Conservation (phyloP, 2,888 invertebrate species). For the Cantharis flavilabris region DNA sequence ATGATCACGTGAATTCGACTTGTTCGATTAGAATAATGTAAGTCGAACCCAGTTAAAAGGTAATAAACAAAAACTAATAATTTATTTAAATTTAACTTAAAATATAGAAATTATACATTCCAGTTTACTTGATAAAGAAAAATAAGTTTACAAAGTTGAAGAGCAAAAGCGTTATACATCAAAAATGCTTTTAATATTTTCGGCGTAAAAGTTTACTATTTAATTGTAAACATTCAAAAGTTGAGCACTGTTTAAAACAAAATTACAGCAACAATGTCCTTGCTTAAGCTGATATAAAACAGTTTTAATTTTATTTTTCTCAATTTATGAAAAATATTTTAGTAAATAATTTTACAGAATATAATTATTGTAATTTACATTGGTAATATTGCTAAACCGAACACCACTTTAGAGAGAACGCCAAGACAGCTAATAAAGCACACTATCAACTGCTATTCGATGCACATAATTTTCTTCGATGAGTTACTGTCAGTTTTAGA, state of each 20-base stretch:
- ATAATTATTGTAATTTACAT: neutral
- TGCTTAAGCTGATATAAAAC: neutral
- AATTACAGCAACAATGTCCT: neutral
- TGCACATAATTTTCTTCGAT: neutral
- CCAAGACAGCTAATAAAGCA: neutral
- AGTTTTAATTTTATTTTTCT: neutral
- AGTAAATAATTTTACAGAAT: neutral
- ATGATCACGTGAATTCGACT: no score
- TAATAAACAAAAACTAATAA: neutral
- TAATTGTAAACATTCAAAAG: neutral
- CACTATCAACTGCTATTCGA: neutral
- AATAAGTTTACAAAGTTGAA: neutral
- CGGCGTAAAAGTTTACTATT: neutral
- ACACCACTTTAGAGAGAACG: neutral
- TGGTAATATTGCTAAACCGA: neutral
- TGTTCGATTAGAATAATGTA: no score
- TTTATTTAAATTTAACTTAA: neutral
- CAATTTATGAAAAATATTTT: neutral
- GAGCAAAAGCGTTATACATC: neutral
- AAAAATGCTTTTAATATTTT: neutral
- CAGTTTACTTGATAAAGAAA: neutral
- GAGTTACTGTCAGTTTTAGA: neutral
- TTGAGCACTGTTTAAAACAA: neutral
- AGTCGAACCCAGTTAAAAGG: neutral
- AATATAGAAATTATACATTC: neutral